A percentile compares a stretch with the other conserved stretches of the same genome.
Evolutionary conservation across 1,140 invertebrate genomes (phyloP).

Genomic region (Cotesia typhae): DNA sequence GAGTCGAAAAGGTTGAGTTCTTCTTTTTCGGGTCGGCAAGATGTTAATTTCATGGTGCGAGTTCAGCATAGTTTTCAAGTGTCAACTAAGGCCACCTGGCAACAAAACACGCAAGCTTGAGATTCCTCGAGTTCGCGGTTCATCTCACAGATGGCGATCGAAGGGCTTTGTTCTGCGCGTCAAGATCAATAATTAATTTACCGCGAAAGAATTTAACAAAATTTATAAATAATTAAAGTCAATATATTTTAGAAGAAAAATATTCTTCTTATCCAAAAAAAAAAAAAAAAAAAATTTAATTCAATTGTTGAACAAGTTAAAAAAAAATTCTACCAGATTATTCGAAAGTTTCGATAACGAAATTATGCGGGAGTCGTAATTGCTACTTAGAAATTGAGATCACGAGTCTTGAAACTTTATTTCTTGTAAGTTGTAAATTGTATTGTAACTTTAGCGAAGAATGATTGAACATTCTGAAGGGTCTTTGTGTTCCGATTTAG

Average conservation of each 20-base stretch:
- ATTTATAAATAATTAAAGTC: neutral
- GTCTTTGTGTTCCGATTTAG: neutral
- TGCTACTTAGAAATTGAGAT: too few species aligned
- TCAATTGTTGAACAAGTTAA: neutral
- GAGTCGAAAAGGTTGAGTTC: constrained; percentile 9
- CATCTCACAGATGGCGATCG: neutral
- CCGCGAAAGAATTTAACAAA: neutral
- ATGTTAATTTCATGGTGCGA: neutral
- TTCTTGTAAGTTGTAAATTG: too few species aligned
- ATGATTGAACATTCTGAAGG: constrained; percentile 2
- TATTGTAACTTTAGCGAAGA: constrained; percentile 16
- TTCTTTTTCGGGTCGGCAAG: constrained; percentile 16
- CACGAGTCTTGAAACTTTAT: too few species aligned
- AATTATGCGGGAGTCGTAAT: neutral
- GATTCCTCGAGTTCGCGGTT: neutral
- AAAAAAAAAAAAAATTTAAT: neutral
- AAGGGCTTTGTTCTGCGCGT: neutral
- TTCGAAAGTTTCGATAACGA: constrained; percentile 28
- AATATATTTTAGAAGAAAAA: neutral
- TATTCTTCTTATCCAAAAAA: too few species aligned
- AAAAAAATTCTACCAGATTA: neutral
- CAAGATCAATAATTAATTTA: constrained; percentile 8
- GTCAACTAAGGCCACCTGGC: constrained; percentile 8
- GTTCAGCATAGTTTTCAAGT: neutral
- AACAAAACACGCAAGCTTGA: neutral